Conservation (phyloP, 1,140 invertebrate species). For the Ooceraea biroi region DNA sequence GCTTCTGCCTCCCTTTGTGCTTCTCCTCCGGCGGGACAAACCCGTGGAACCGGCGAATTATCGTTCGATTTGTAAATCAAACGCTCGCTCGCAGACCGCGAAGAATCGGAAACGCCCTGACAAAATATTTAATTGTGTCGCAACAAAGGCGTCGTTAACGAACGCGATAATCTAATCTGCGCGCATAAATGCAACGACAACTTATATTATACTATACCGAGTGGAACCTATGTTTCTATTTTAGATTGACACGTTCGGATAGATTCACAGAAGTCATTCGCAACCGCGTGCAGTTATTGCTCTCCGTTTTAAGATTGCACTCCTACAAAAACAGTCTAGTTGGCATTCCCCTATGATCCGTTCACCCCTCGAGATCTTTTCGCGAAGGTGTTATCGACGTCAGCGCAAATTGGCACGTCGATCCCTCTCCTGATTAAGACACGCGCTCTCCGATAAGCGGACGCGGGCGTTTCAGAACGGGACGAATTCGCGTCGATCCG, state of each 20-base stretch:
- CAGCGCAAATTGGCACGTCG: constrained; percentile 16
- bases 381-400: constrained; percentile 28
- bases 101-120: constrained; percentile 19
- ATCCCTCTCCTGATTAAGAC: constrained; percentile 29
- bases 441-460: constrained; percentile 18
- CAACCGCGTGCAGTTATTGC: no score
- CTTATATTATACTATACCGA: no score
- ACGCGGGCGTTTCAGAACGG: not conserved
- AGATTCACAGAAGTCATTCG: no score
- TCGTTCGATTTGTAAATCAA: constrained; percentile 77
- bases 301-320: no score
- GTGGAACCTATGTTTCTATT: no score
- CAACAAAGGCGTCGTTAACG: constrained; percentile 44
- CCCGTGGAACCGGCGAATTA: constrained; percentile 66
- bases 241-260: no score
- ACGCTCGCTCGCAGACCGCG: constrained; percentile 59
- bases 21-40: constrained; percentile 6
- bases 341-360: constrained; percentile 19
- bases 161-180: constrained; percentile 30
- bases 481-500: constrained; percentile 24
- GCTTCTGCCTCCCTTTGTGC: constrained; percentile 54
- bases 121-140: constrained; percentile 57
- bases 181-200: no score
- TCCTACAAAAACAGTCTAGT: no score
- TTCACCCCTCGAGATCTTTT: constrained; percentile 23